Evolutionary conservation across 2,797 vertebrate species (phyloP), one percentile per base, ranked within the genome.

Genomic region (Parambassis ranga): DNA sequence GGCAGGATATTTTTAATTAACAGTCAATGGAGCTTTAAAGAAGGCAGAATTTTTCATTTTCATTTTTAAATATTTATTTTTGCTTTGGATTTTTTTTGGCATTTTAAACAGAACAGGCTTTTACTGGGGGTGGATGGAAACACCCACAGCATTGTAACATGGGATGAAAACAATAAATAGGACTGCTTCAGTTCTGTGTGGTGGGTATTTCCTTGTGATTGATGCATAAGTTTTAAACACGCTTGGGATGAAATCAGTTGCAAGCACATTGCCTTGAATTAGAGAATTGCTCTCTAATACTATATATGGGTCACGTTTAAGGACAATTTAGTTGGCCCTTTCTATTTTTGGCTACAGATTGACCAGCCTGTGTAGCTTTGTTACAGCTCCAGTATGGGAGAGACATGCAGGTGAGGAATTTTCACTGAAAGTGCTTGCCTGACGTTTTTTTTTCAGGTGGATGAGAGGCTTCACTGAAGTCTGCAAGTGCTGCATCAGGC

Each of bases 401-500:
- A 71, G 61, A 59, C 5, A 15, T 51, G 59, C 62, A 36, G 58
- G 33, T 65, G 42, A 79, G 30, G 27, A 55, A 66, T 75, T 65
- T 58, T 75, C 52, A 24, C 53, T 72, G 65, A 78, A 88, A 87
- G 62, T 82, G 81, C 85, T 82, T 77, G 69, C 57, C 30, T 72
- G 59, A 68, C 71, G 31, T 14, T 71, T 62, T 73, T 72, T 59
- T 64, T 63, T 31, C 52, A 76, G 69, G 75, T 36, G 70, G 64
- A 80, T 77, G 71, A 73, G 70, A 79, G 55, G 71, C 71, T 77
- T 51, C 58, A 71, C 72, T 85, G 83, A 89, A 81, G 77, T 81
- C 63, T 74, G 69, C 7, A 24, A 78, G 53, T 72, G 83, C 84
- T 83, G 82, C 83, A 87, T 87, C 81, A 80, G 82, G 63, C 79